phyloP scores from a whole-genome alignment of 2,888 invertebrate genomes.

The Alloplasta piceator region DNA sequence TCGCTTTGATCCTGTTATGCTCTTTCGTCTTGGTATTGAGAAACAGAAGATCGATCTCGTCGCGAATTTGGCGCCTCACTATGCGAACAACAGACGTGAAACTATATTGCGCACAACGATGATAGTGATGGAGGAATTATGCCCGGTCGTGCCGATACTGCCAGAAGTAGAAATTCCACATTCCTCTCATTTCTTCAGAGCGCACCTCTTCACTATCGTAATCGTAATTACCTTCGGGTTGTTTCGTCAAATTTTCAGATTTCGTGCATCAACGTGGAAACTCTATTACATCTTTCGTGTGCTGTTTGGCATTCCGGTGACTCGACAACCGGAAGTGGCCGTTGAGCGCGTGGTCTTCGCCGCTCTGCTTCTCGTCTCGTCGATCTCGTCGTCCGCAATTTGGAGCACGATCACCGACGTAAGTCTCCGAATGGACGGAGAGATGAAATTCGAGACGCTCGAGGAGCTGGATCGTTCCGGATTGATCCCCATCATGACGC shows the following conservation, averaged over 20 bases:
- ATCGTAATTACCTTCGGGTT: conserved; percentile 50
- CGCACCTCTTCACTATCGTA: conserved; percentile 6
- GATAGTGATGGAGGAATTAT: conserved; percentile 41
- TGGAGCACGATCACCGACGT: conserved; percentile 58
- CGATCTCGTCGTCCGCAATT: conserved; percentile 55
- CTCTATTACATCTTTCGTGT: conserved; percentile 47
- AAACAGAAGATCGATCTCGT: conserved; percentile 42
- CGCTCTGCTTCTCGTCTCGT: conserved; percentile 55
- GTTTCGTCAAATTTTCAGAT: conserved; percentile 29
- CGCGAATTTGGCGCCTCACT: background rate
- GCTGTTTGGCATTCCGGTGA: conserved; percentile 53
- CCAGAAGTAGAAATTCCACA: background rate
- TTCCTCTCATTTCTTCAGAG: background rate
- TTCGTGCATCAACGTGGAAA: conserved; percentile 51
- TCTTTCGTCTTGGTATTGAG: background rate
- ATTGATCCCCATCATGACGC: conserved; percentile 51
- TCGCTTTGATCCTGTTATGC: background rate
- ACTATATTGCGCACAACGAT: conserved; percentile 24
- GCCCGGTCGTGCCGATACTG: conserved; percentile 59
- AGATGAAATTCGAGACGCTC: conserved; percentile 35
- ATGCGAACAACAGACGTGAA: background rate
- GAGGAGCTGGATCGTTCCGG: conserved; percentile 59
- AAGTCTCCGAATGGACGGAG: conserved; percentile 17
- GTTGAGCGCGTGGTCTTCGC: conserved; percentile 56
- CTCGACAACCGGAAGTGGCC: conserved; percentile 15